Evolutionary conservation across 1,140 invertebrate genomes (phyloP).

Genomic region (Planococcus citri): DNA sequence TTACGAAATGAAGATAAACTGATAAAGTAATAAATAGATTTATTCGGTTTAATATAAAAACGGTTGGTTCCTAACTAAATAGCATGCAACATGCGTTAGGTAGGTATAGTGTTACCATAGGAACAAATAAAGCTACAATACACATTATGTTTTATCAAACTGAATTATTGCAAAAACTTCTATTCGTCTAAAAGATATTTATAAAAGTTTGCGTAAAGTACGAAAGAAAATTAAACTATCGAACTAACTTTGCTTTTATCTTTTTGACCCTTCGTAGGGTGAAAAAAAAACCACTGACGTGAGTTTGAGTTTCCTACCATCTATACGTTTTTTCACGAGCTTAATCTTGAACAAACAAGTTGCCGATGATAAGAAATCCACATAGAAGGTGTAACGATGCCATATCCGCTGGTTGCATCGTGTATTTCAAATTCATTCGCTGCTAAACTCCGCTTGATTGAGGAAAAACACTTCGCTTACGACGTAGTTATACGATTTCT

Average conservation of each 20-base stretch:
- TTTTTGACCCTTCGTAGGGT: not conserved
- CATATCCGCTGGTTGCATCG: too few relatives aligned
- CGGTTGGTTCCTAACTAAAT: not conserved
- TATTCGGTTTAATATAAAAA: not conserved
- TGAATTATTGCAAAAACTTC: not conserved
- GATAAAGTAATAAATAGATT: conserved; percentile 8
- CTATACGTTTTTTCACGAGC: too few relatives aligned
- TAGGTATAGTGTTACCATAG: conserved; percentile 6
- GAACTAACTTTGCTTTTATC: conserved; percentile 7
- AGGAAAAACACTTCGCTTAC: too few relatives aligned
- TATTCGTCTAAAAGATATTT: conserved; percentile 8
- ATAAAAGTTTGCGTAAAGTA: not conserved
- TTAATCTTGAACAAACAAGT: too few relatives aligned
- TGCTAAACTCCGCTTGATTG: too few relatives aligned
- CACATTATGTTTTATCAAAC: conserved; percentile 3
- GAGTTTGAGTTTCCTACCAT: too few relatives aligned
- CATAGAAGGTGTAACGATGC: too few relatives aligned
- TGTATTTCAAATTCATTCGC: too few relatives aligned
- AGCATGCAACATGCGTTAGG: conserved; percentile 6
- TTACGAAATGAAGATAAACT: not conserved
- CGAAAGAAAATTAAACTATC: conserved; percentile 3
- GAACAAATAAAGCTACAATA: conserved; percentile 3
- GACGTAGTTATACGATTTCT: too few relatives aligned
- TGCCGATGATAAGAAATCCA: too few relatives aligned
- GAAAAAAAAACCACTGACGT: not conserved